A percentile compares a stretch with the other conserved stretches of the same genome.
Conservation (phyloP, 1,140 invertebrate species). For the Phymastichus coffea region DNA sequence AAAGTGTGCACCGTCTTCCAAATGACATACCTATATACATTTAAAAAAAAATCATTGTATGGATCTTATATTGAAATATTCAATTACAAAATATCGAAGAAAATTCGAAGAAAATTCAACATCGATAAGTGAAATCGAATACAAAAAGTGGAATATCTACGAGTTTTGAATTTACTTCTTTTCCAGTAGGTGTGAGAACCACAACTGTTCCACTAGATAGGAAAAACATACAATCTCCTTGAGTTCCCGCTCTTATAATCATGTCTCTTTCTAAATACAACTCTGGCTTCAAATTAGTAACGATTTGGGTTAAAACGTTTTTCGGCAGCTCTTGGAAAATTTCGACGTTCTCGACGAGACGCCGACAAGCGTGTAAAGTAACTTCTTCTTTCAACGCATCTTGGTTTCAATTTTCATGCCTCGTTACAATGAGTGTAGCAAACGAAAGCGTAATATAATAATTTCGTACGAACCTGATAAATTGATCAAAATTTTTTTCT, state of each 20-base stretch:
- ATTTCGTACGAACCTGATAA: slow-evolving; percentile 44
- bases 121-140: background rate
- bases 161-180: slow-evolving; percentile 55
- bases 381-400: slow-evolving; percentile 42
- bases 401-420: too few species aligned
- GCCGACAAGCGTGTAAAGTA: slow-evolving; percentile 42
- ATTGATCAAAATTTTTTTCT: slow-evolving; percentile 41
- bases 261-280: slow-evolving; percentile 48
- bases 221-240: slow-evolving; percentile 64
- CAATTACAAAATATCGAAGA: background rate
- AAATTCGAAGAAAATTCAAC: background rate
- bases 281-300: slow-evolving; percentile 44
- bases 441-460: background rate
- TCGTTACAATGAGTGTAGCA: background rate
- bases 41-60: slow-evolving; percentile 10
- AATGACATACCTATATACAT: slow-evolving; percentile 55
- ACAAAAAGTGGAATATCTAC: slow-evolving; percentile 6
- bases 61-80: slow-evolving; percentile 19
- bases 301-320: slow-evolving; percentile 37
- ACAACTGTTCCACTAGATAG: slow-evolving; percentile 60
- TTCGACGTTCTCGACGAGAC: slow-evolving; percentile 45
- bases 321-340: slow-evolving; percentile 46
- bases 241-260: slow-evolving; percentile 58
- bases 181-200: slow-evolving; percentile 61
- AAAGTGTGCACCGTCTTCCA: slow-evolving; percentile 59